Evolutionary conservation across 2,888 invertebrate genomes (phyloP), one percentile per base, ranked within the genome.

Genomic region (Andricus curvator): DNA sequence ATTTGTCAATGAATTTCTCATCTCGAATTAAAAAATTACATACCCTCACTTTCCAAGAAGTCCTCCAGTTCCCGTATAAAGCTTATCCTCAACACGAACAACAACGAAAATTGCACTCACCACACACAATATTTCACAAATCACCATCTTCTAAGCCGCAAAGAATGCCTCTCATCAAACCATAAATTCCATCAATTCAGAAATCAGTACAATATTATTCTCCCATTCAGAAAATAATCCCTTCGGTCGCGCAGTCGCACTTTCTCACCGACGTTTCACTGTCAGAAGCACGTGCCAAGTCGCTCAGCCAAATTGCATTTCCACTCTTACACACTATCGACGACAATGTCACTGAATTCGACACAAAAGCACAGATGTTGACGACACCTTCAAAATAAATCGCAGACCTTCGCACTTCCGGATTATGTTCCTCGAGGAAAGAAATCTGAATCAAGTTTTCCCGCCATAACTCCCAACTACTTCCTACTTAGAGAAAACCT

Each of bases 261-360:
- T 74, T 25, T 70, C 29, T 33, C 33, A n/a, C 56, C 51, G 33
- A 74, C n/a, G 74, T 74, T 56, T 56, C n/a, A 74, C 74, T 74
- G 74, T 51, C 74, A 33, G 56, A 74, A 74, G 56, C 74, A 74
- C 74, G 74, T 74, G 74, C 70, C 51, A 70, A 70, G 70, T 48
- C 33, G 33, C 74, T 74, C 74, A 74, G 51, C 74, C 33, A 74
- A 74, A 74, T 74, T 74, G 29, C 51, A 74, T 74, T 74, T 74
- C 33, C 74, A 74, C 13, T 74, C 29, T 74, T 74, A 56, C 25
- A 68, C 51, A 51, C 48, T 56, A 51, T 25, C 51, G 74, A n/a
- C 56, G 74, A 74, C 51, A 74, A 33, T 74, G 74, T 74, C 74
- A 48, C 20, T 33, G 56, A 56, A 29, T 51, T 56, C 56, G 15